Conservation (phyloP, 2,797 vertebrate genomes). For the Hoplostethus atlanticus region DNA sequence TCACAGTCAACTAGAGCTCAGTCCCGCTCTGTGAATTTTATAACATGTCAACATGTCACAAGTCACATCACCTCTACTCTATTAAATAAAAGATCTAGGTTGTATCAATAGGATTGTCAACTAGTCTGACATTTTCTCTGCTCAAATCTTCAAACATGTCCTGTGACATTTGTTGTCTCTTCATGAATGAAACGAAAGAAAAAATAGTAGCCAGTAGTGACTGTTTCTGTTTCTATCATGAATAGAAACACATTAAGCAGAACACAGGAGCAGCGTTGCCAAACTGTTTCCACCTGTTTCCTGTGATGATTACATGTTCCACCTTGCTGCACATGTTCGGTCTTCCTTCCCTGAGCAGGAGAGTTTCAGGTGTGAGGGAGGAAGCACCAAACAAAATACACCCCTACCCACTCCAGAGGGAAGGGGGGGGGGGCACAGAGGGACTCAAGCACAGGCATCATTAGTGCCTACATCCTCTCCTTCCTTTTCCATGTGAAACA, state of each 20-base stretch:
- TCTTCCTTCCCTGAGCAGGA: neutral
- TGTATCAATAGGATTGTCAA: neutral
- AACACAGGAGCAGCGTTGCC: neutral
- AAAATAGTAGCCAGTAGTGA: no score
- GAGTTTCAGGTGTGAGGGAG: slow-evolving; percentile 14
- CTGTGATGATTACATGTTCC: slow-evolving; percentile 17
- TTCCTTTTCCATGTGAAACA: slow-evolving; percentile 59
- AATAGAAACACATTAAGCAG: neutral
- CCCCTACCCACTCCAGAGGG: neutral
- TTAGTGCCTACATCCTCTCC: slow-evolving; percentile 37
- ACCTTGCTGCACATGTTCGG: slow-evolving; percentile 19
- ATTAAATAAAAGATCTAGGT: neutral
- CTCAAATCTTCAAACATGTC: neutral
- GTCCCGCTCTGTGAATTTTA: no score
- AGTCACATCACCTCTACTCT: neutral
- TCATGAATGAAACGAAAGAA: neutral
- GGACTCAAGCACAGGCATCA: slow-evolving; percentile 29
- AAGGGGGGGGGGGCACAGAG: slow-evolving; percentile 4
- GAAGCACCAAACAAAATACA: neutral
- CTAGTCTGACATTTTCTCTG: neutral
- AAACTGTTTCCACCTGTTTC: neutral
- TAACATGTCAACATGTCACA: neutral
- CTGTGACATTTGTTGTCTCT: neutral
- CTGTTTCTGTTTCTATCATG: neutral
- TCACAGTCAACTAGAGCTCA: neutral